A percentile compares a stretch with the other conserved stretches of the same genome.
These are phyloP conservation scores for Papilio elwesi DNA, from an alignment of 2,888 invertebrate genomes.

Conservation along the genomic window DNA sequence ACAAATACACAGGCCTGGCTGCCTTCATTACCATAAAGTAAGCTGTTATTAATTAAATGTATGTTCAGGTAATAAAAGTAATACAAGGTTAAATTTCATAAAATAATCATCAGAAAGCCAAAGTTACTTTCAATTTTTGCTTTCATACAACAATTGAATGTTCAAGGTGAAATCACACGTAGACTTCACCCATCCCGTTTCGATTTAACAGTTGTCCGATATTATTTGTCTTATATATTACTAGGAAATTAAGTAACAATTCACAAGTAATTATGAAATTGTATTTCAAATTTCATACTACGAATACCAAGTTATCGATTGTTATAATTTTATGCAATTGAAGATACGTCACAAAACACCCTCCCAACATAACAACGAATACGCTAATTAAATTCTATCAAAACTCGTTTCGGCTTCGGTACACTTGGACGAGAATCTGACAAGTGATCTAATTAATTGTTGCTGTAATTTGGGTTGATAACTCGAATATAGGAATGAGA, in stretches of 20 bases:
- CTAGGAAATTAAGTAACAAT: too few relatives aligned
- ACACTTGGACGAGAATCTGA: constrained; percentile 18
- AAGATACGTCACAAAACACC: too few relatives aligned
- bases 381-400: constrained; percentile 31
- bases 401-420: constrained; percentile 12
- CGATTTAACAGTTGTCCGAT: too few relatives aligned
- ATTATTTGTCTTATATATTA: too few relatives aligned
- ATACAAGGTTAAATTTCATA: neutral
- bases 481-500: neutral
- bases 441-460: constrained; percentile 1
- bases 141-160: too few relatives aligned
- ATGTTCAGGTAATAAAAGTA: constrained; percentile 11
- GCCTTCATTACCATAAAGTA: constrained; percentile 14
- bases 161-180: too few relatives aligned
- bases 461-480: neutral
- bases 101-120: too few relatives aligned
- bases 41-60: constrained; percentile 15
- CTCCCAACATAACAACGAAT: constrained; percentile 13
- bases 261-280: too few relatives aligned
- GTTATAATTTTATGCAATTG: neutral
- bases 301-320: neutral
- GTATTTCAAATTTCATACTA: too few relatives aligned
- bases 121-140: too few relatives aligned
- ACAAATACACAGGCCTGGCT: constrained; percentile 16
- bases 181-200: too few relatives aligned